Conservation (phyloP, 2,888 invertebrate genomes). For the Epinotia bilunana region DNA sequence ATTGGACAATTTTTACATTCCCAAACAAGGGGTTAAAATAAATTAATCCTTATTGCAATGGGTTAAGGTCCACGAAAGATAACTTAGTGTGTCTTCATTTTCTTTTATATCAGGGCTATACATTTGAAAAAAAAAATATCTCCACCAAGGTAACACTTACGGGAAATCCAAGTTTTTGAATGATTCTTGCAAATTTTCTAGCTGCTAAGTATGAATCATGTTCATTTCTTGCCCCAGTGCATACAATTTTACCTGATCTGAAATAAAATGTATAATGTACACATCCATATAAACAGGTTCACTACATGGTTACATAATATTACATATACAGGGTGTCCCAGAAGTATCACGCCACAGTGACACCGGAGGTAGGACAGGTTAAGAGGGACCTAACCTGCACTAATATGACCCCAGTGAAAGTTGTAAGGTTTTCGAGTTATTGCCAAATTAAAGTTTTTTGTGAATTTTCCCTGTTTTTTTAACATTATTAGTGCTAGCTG, state of each 20-base stretch:
- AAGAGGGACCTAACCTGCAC: too few species aligned
- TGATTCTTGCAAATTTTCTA: slow-evolving; percentile 92
- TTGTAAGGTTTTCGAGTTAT: too few species aligned
- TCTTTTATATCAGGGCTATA: background rate
- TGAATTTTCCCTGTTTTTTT: too few species aligned
- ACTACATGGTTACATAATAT: background rate
- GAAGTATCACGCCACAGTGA: too few species aligned
- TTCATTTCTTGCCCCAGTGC: slow-evolving; percentile 92
- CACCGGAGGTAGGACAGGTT: too few species aligned
- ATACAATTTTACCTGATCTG: slow-evolving; percentile 92
- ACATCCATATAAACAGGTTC: background rate
- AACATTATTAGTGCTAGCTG: too few species aligned
- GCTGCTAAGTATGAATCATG: slow-evolving; percentile 90
- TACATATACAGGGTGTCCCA: too few species aligned
- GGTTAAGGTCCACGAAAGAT: background rate
- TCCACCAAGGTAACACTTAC: slow-evolving; percentile 73
- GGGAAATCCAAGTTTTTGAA: slow-evolving; percentile 91
- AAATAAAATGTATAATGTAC: slow-evolving; percentile 56
- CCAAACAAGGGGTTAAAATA: too few species aligned
- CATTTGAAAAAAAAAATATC: background rate
- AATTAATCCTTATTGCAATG: too few species aligned
- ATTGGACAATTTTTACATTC: too few species aligned
- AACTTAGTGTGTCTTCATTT: background rate
- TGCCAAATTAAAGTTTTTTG: too few species aligned
- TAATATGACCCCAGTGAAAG: too few species aligned